phyloP scores from a whole-genome alignment of 2,113 vertebrate genomes.

The Merops nubicus region DNA sequence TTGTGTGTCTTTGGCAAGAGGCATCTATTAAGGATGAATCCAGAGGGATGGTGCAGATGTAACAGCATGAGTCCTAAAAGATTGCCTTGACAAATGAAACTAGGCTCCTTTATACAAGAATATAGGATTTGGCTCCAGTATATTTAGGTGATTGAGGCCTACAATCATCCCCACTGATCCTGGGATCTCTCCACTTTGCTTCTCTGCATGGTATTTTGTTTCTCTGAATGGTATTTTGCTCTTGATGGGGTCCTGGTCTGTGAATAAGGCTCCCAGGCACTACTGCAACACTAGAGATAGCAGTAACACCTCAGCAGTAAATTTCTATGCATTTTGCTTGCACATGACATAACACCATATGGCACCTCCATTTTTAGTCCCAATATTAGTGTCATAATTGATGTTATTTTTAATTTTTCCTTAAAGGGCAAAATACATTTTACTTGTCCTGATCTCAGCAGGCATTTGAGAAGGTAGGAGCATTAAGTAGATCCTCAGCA shows the following conservation, averaged over 20 bases:
- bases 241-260: not conserved
- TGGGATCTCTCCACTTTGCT: not conserved
- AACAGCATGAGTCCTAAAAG: not conserved
- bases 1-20: not conserved
- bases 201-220: not conserved
- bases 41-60: not conserved
- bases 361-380: not conserved
- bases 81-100: not conserved
- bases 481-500: not conserved
- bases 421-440: conserved; percentile 10
- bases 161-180: not conserved
- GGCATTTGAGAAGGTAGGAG: not conserved
- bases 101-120: not conserved
- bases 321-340: not conserved
- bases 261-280: not conserved
- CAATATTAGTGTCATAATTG: not conserved
- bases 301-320: not conserved
- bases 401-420: not conserved
- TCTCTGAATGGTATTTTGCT: not conserved
- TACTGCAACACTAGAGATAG: not conserved
- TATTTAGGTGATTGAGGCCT: not conserved
- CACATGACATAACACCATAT: not conserved
- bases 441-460: not conserved
- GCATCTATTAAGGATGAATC: not conserved
- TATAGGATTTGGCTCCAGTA: not conserved